These are phyloP conservation scores for Pocillopora verrucosa DNA, from an alignment of 64 coral and sea anemone species.

Conservation along the genomic window DNA sequence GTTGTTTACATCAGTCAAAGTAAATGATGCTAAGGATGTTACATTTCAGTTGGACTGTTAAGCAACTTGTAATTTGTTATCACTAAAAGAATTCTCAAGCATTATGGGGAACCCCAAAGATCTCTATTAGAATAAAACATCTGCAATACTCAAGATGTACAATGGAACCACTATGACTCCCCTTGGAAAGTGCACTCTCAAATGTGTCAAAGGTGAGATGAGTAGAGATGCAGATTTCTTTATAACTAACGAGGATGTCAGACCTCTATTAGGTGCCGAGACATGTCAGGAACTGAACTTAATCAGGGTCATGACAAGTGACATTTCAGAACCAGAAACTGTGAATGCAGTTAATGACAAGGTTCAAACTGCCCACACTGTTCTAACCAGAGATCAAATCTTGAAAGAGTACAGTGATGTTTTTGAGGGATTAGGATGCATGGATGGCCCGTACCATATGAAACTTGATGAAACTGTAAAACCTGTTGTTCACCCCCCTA, in stretches of 20 bases:
- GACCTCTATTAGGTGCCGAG: slow-evolving; percentile 1
- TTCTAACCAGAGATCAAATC: background rate
- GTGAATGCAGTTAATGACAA: background rate
- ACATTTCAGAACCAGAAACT: background rate
- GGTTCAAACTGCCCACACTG: background rate
- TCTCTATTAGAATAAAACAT: slow-evolving; percentile 22
- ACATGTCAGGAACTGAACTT: slow-evolving; percentile 26
- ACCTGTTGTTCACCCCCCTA: slow-evolving; percentile 41
- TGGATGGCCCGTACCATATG: slow-evolving; percentile 22
- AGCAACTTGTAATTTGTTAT: background rate
- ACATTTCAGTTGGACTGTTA: slow-evolving; percentile 39
- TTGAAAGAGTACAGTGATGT: slow-evolving; percentile 45
- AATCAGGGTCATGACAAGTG: background rate
- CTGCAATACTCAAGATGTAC: slow-evolving; percentile 15
- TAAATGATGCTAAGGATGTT: slow-evolving; percentile 20
- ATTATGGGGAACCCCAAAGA: background rate
- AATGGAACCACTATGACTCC: slow-evolving; percentile 23
- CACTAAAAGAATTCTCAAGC: background rate
- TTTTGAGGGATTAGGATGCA: slow-evolving; percentile 40
- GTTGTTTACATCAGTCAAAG: background rate
- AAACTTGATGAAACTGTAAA: slow-evolving; percentile 21
- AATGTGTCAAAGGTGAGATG: background rate
- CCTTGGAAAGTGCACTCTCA: slow-evolving; percentile 19
- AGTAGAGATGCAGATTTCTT: background rate
- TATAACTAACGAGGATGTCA: background rate